A percentile compares a stretch with the other conserved stretches of the same genome.
Conservation (phyloP, 2,113 vertebrate genomes). For the Hemibagrus wyckioides region DNA sequence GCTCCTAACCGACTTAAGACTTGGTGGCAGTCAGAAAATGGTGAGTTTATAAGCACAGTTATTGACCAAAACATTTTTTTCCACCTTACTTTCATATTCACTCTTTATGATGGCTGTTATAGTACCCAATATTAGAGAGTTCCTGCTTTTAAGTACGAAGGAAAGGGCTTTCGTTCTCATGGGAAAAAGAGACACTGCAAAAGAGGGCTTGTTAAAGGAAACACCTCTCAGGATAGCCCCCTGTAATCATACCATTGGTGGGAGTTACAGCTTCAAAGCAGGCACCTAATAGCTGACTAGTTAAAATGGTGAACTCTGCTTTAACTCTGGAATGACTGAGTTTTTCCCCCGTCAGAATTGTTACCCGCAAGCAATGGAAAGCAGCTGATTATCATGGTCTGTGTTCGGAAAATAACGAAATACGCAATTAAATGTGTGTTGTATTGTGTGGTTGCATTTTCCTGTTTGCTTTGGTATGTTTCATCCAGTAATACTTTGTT, state of each 20-base stretch:
- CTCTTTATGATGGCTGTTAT: not conserved
- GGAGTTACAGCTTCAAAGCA: conserved; percentile 57
- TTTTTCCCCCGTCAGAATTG: conserved; percentile 40
- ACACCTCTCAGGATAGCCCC: conserved; percentile 35
- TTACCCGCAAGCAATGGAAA: conserved; percentile 28
- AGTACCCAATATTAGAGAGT: not conserved
- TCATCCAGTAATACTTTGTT: conserved; percentile 16
- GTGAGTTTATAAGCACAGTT: conserved; percentile 66
- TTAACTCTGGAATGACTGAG: conserved; percentile 47
- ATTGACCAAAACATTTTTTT: not conserved
- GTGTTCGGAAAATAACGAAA: not conserved
- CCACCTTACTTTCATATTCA: not conserved
- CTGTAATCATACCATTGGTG: conserved; percentile 52
- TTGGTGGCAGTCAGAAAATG: conserved; percentile 99
- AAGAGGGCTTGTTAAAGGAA: conserved; percentile 54
- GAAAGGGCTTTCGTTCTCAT: conserved; percentile 31
- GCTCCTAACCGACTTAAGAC: conserved; percentile 92
- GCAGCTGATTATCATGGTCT: not conserved
- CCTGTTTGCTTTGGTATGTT: not conserved
- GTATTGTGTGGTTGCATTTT: not conserved
- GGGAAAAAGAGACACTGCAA: conserved; percentile 46
- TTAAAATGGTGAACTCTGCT: conserved; percentile 44
- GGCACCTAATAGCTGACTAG: conserved; percentile 51
- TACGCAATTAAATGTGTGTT: not conserved
- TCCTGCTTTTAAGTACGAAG: not conserved